phyloP scores from a whole-genome alignment of 2,888 invertebrate species.

The Eutolmus rufibarbis region DNA sequence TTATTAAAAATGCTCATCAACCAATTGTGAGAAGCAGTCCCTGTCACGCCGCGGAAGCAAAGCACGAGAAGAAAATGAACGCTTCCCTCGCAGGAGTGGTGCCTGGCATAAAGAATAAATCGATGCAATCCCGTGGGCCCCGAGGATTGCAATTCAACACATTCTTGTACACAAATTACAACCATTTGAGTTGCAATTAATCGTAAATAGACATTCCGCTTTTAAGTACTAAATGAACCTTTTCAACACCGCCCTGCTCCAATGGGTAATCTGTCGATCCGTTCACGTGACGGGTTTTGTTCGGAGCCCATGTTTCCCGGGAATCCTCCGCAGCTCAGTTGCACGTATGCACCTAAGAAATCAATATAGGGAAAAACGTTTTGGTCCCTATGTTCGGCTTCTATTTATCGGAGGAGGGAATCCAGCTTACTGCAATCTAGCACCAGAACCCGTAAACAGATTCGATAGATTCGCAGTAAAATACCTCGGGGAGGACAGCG shows the following conservation, averaged over 20 bases:
- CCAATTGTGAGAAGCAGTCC: background rate
- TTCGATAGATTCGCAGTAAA: background rate
- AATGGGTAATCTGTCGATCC: background rate
- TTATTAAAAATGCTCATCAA: background rate
- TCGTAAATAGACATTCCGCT: constrained; percentile 21
- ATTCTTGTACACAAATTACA: constrained; percentile 23
- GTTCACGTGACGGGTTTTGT: background rate
- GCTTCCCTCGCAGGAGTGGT: background rate
- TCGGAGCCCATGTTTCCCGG: background rate
- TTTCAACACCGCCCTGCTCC: background rate
- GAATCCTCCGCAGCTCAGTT: background rate
- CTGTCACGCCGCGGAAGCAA: background rate
- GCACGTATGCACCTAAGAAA: constrained; percentile 17
- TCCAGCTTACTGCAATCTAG: background rate
- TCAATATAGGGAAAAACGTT: background rate
- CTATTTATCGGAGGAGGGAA: background rate
- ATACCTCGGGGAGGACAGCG: background rate
- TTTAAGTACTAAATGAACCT: constrained; percentile 9
- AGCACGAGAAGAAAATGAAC: background rate
- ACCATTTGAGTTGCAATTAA: constrained; percentile 39
- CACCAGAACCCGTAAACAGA: background rate
- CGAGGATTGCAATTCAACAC: constrained; percentile 3
- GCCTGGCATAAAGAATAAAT: background rate
- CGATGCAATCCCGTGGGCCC: constrained; percentile 8
- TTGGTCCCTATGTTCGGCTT: background rate